Evolutionary conservation across 2,113 vertebrate species (phyloP), one percentile per base, ranked within the genome.

Genomic region (Mugil cephalus): DNA sequence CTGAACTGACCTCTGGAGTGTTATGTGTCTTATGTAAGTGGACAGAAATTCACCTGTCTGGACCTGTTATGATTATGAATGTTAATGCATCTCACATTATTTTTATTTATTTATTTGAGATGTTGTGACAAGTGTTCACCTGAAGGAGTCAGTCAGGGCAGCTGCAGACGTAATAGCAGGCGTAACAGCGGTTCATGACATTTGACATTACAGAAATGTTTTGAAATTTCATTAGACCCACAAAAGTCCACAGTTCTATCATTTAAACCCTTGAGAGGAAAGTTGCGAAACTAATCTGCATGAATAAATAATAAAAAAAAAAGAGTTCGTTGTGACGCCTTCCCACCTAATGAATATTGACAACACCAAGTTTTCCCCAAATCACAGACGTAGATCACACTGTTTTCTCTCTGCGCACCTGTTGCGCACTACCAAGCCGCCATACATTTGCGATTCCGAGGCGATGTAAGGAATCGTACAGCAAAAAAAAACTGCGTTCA

Each of bases 1-100:
- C 66, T 58, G 12, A n/a, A 52, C 47, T 82, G 74, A 82, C 76
- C 71, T 83, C 47, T 79, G 71, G 14, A 24, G 64, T 17, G 39
- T 69, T 71, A 38, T 61, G 35, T 36, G 17, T 65, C 50, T 43
- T 59, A 64, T 58, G 63, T 18, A 51, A 45, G 34, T 36, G 35
- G 21, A 66, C 46, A 51, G 50, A 42, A 46, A 53, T 35, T 39
- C 46, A 74, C 40, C 17, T 15, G 61, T 63, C 8, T 58, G 36
- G 15, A 45, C 4, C 47, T 74, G 52, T 60, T 70, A 56, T 66
- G 60, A 24, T 47, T 55, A 39, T 30, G 11, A 64, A 24, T 40
- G 24, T 56, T 1, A 56, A 34, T 11, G 10, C 11, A 46, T 36
- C 17, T 39, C 0, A 21, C 4, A 52, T 24, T 2, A 17, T 65